phyloP scores from a whole-genome alignment of 2,888 invertebrate species.

The Diadegma fenestrale region DNA sequence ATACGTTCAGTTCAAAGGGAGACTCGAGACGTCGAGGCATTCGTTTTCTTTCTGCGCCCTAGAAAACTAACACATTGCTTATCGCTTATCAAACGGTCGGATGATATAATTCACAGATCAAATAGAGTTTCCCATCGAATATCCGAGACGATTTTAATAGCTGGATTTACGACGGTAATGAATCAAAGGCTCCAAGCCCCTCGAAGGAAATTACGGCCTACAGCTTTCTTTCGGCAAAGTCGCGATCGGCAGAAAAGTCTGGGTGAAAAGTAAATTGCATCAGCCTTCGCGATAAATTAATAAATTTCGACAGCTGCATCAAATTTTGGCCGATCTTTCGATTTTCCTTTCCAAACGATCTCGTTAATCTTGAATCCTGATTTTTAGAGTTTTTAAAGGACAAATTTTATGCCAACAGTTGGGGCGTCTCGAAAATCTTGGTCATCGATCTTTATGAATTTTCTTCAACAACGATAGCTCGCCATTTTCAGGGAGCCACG shows the following conservation, averaged over 20 bases:
- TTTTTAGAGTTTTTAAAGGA: conserved; percentile 41
- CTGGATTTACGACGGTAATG: background rate
- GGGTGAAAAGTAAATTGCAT: background rate
- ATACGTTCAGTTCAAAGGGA: background rate
- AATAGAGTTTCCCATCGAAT: background rate
- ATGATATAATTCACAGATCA: background rate
- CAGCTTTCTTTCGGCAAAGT: background rate
- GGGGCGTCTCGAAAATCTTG: conserved; percentile 35
- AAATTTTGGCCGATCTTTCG: background rate
- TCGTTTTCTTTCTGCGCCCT: background rate
- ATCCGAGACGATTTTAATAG: background rate
- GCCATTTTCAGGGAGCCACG: conserved; percentile 66
- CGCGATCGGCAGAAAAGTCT: background rate
- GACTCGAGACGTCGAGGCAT: background rate
- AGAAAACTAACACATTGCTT: conserved; percentile 1
- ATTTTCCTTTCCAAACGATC: background rate
- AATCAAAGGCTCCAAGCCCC: background rate
- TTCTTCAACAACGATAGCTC: conserved; percentile 44
- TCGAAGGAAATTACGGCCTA: background rate
- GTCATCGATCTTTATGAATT: conserved; percentile 40
- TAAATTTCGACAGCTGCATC: background rate
- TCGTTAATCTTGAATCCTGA: conserved; percentile 47
- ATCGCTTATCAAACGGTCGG: background rate
- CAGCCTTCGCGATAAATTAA: background rate
- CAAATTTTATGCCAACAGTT: conserved; percentile 18